Conservation (phyloP, 2,797 vertebrate species). For the Peromyscus aztecus region DNA sequence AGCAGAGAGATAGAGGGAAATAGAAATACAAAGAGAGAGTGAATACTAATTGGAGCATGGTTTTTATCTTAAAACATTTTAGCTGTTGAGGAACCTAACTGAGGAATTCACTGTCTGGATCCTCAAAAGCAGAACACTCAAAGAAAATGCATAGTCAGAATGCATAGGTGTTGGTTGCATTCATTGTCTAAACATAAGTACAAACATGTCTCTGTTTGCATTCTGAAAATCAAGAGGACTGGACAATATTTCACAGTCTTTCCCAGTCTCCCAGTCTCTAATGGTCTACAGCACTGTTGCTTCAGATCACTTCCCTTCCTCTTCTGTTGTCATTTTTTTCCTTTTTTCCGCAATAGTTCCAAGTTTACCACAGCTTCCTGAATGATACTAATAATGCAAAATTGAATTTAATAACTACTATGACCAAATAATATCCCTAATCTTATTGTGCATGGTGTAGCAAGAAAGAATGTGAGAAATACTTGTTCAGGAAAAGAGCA, state of each 20-base stretch:
- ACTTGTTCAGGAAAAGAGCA: background rate
- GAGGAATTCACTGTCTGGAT: background rate
- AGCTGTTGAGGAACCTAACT: background rate
- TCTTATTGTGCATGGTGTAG: background rate
- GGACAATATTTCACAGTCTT: background rate
- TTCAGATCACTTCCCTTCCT: fast-evolving
- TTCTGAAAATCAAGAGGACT: background rate
- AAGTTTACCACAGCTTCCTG: background rate
- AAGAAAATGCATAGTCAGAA: background rate
- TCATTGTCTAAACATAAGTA: background rate
- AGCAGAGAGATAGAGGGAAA: background rate
- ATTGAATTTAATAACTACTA: background rate
- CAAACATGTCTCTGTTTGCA: background rate
- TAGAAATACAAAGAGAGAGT: too few species aligned
- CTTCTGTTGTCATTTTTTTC: background rate
- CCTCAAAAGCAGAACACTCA: background rate
- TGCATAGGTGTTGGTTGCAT: background rate
- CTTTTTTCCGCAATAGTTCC: background rate
- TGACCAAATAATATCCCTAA: background rate
- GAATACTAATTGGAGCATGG: too few species aligned
- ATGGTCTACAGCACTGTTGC: background rate
- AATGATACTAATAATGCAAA: background rate
- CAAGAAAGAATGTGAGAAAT: background rate
- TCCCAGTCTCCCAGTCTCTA: background rate
- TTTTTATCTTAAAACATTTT: background rate